Percentiles rank a stretch among this genome's conserved stretches.
phyloP scores from a whole-genome alignment of 1,140 invertebrate genomes.

The Globodera rostochiensis region DNA sequence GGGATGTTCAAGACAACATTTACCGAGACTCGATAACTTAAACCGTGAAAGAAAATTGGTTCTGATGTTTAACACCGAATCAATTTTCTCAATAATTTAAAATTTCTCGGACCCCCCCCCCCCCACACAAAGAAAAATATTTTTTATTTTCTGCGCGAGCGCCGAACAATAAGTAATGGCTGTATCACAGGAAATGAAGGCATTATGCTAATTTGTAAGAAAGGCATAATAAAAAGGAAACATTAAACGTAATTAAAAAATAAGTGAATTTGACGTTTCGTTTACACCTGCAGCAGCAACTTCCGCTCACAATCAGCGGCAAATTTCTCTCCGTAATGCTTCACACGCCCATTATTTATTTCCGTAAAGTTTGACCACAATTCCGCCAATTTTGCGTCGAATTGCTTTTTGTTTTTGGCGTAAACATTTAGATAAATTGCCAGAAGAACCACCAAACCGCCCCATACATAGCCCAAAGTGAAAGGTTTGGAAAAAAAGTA shows the following conservation, averaged over 20 bases:
- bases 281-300: neutral
- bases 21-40: no score
- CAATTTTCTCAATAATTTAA: no score
- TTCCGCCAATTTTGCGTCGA: constrained; percentile 57
- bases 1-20: no score
- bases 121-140: no score
- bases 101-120: no score
- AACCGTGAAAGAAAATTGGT: no score
- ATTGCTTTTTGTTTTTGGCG: constrained; percentile 69
- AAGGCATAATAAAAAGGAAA: neutral
- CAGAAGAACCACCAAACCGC: constrained; percentile 80
- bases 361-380: constrained; percentile 11
- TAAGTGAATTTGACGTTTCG: neutral
- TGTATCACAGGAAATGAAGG: neutral
- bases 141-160: no score
- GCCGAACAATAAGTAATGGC: no score
- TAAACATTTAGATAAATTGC: constrained; percentile 89
- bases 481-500: constrained; percentile 91
- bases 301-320: neutral
- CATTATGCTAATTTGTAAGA: neutral
- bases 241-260: no score
- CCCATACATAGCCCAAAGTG: constrained; percentile 87
- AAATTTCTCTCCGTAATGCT: neutral
- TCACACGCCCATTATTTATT: neutral
- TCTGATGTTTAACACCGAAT: no score